Conservation (phyloP, 1,140 invertebrate genomes). For the Drosophila jambulina region DNA sequence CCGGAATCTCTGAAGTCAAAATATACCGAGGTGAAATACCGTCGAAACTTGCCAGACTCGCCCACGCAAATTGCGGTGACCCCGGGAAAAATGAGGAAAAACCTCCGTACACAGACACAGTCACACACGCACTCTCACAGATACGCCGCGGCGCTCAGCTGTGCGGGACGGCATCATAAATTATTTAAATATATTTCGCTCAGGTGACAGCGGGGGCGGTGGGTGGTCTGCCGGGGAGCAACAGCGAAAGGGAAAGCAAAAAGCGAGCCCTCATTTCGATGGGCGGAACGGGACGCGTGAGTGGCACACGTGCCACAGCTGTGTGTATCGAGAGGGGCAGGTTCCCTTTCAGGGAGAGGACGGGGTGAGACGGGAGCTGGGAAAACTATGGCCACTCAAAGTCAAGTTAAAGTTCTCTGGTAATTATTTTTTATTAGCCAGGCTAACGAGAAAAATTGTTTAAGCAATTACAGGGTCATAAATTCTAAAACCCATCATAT, state of each 20-base stretch:
- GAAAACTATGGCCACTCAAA: conserved; percentile 25
- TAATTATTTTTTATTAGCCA: conserved; percentile 35
- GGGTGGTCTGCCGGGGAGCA: conserved; percentile 25
- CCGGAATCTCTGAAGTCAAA: conserved; percentile 21
- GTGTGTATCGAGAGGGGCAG: conserved; percentile 7
- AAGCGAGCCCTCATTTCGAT: conserved; percentile 45
- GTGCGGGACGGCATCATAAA: conserved; percentile 71
- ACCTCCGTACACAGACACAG: conserved; percentile 13
- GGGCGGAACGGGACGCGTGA: conserved; percentile 50
- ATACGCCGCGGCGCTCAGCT: conserved; percentile 49
- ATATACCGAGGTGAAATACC: conserved; percentile 2
- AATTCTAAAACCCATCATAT: not conserved
- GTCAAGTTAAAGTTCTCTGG: conserved; percentile 35
- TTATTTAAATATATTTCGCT: conserved; percentile 73
- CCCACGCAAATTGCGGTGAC: conserved; percentile 59
- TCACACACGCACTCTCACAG: conserved; percentile 11
- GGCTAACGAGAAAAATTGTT: conserved; percentile 5
- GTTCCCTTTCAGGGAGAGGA: not conserved
- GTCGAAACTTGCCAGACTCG: conserved; percentile 61
- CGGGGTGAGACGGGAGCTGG: not conserved
- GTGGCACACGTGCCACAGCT: conserved; percentile 59
- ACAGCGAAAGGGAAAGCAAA: conserved; percentile 45
- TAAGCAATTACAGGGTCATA: conserved; percentile 13
- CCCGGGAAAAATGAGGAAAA: conserved; percentile 44
- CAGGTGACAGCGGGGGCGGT: conserved; percentile 47